A percentile compares a stretch with the other conserved stretches of the same genome.
Conservation (phyloP, 2,113 vertebrate species). For the Solenodon paradoxus region DNA sequence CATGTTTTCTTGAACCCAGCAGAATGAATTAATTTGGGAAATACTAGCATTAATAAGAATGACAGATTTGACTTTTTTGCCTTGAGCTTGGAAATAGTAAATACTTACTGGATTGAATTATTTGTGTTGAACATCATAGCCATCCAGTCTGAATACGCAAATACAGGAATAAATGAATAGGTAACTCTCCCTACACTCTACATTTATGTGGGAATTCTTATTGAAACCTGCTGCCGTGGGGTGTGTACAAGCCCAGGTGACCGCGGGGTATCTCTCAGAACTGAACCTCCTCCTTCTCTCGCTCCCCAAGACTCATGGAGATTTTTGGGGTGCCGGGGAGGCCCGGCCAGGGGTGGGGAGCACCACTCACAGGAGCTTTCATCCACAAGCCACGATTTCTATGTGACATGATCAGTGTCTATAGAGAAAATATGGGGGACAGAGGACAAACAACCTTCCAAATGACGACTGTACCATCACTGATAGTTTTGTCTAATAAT, state of each 20-base stretch:
- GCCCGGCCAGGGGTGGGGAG: no score
- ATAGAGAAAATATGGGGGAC: no score
- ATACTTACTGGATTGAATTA: neutral
- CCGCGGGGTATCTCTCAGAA: no score
- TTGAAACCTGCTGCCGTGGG: neutral
- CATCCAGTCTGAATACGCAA: neutral
- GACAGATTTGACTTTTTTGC: neutral
- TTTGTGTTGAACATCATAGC: neutral
- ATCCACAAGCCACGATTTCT: no score
- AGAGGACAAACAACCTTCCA: neutral
- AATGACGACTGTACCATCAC: neutral
- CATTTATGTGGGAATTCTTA: neutral
- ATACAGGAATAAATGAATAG: neutral
- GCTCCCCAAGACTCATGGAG: no score
- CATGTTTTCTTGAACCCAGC: neutral
- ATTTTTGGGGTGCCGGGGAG: no score
- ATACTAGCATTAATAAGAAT: neutral
- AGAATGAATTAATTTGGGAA: conserved; percentile 20
- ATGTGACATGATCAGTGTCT: no score
- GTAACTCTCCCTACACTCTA: neutral
- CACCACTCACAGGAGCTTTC: no score
- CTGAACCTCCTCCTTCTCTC: no score
- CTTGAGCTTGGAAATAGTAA: conserved; percentile 14
- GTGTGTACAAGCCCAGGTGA: no score
- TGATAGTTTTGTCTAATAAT: neutral